Evolutionary conservation across 1,140 invertebrate genomes (phyloP).

Genomic region (Bombus waltoni): DNA sequence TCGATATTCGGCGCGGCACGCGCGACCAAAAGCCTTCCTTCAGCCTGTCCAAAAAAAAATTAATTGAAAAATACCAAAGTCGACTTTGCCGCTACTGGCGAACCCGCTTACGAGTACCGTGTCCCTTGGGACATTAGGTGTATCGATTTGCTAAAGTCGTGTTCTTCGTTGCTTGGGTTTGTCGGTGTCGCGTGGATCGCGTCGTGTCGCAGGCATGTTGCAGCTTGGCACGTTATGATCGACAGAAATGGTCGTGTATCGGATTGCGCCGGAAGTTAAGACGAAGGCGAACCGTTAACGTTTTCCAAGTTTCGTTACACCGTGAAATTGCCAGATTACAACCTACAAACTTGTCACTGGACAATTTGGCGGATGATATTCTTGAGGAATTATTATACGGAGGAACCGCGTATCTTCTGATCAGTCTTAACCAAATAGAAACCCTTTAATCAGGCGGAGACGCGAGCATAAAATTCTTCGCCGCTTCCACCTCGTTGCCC

Average conservation of each 20-base stretch:
- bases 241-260: too few species aligned
- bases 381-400: not conserved
- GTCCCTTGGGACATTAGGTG: not conserved
- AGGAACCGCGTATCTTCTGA: not conserved
- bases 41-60: conserved; percentile 74
- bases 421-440: not conserved
- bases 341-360: too few species aligned
- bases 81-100: not conserved
- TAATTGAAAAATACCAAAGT: conserved; percentile 78
- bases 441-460: not conserved
- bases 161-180: not conserved
- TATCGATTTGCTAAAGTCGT: not conserved
- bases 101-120: not conserved
- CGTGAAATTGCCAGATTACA: too few species aligned
- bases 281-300: too few species aligned
- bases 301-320: too few species aligned
- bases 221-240: too few species aligned
- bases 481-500: conserved; percentile 3
- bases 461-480: not conserved
- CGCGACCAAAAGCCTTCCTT: conserved; percentile 59
- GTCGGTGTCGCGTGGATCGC: not conserved
- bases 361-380: too few species aligned
- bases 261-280: too few species aligned
- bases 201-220: not conserved
- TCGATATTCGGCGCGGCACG: conserved; percentile 77